A percentile compares a stretch with the other conserved stretches of the same genome.
phyloP scores from a whole-genome alignment of 2,113 vertebrate species.

The Tachycineta bicolor region DNA sequence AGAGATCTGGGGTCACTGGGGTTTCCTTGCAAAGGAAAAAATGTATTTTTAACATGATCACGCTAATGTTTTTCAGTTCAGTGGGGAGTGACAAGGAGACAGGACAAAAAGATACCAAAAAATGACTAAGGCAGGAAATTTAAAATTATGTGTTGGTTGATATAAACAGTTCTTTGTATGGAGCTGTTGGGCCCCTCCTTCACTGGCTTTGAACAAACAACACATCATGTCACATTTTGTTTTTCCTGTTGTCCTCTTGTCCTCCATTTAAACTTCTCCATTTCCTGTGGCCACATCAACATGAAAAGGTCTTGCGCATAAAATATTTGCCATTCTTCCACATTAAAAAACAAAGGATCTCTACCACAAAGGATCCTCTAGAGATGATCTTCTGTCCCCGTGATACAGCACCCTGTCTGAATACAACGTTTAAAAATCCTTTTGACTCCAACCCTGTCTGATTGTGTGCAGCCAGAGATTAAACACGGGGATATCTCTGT shows the following conservation, averaged over 20 bases:
- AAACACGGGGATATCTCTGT: accelerated
- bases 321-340: background rate
- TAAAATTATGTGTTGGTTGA: background rate
- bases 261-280: slow-evolving; percentile 1
- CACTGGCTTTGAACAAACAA: background rate
- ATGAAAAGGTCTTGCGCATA: background rate
- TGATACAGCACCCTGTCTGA: background rate
- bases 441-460: background rate
- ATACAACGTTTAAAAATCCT: background rate
- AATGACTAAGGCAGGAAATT: slow-evolving; percentile 14
- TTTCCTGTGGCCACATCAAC: background rate
- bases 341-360: background rate
- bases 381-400: background rate
- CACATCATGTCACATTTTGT: background rate
- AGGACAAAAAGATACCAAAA: slow-evolving; percentile 17
- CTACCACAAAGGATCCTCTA: background rate
- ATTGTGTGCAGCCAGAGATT: background rate
- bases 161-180: slow-evolving; percentile 12
- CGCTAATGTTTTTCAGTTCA: background rate
- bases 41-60: background rate
- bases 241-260: slow-evolving; percentile 39
- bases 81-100: background rate
- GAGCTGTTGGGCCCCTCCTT: background rate
- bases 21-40: background rate
- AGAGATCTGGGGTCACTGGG: background rate